Evolutionary conservation across 2,113 vertebrate species (phyloP), one percentile per base, ranked within the genome.

Genomic region (Ciconia maguari): DNA sequence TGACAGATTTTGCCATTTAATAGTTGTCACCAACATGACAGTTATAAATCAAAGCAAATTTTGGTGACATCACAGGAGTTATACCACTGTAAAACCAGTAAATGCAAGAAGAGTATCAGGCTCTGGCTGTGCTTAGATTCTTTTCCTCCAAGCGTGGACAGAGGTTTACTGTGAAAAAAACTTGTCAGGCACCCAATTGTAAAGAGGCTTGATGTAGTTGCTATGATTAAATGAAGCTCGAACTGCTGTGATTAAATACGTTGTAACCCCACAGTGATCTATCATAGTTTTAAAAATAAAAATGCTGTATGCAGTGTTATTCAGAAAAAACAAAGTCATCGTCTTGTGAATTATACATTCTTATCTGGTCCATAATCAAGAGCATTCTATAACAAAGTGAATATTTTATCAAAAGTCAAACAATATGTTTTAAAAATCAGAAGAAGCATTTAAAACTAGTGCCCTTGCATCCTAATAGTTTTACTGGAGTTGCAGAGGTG

Each of bases 371-470:
- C 68, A 51, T 95, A 97, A 96, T 95, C 66, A 95, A 95, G 90
- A 95, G 55, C 34, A 89, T 89, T 94, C 61, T 78, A 65, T 97
- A 90, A 94, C 78, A 96, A 96, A 97, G 88, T 89, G 70, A 94
- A 83, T 96, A 93, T 97, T 96, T 97, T 90, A 92, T 96, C 58
- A 96, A 68, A 97, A 97, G 66, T 97, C 88, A 97, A 97, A 95
- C 57, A 95, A 71, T 89, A 69, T 93, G 57, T 95, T 97, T 97
- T 82, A 83, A 95, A 96, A 97, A 96, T 94, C 72, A 90, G 55
- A 94, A 68, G 58, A 83, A 85, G n/a, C 22, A 74, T 89, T 96
- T 96, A 89, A 94, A 97, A 71, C 14, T n/a, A 87, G 32, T 91
- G 65, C 11, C 51, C 34, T 94, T 87, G 44, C 55, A 90, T 96